A percentile compares a stretch with the other conserved stretches of the same genome.
phyloP scores from a whole-genome alignment of 2,797 vertebrate genomes.

The Alosa sapidissima region DNA sequence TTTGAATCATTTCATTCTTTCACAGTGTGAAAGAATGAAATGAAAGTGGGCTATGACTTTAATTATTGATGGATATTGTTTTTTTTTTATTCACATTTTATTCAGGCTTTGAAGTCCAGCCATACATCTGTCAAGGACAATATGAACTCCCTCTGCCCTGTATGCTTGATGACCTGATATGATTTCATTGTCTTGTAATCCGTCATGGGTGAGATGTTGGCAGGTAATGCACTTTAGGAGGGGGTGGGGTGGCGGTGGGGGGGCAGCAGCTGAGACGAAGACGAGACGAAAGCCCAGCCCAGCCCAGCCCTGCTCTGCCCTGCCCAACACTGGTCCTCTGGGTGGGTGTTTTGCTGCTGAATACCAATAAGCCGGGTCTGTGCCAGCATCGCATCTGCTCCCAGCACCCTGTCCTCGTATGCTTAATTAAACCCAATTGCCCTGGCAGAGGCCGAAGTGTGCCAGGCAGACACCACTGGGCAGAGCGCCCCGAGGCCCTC shows the following conservation, averaged over 20 bases:
- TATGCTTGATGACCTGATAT: not conserved
- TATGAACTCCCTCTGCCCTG: not conserved
- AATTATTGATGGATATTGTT: not conserved
- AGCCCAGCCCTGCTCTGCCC: no score
- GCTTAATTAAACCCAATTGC: slow-evolving; percentile 63
- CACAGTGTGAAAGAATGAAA: no score
- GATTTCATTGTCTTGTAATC: slow-evolving; percentile 18
- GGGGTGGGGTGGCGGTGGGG: no score
- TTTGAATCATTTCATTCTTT: not conserved
- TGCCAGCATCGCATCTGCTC: slow-evolving; percentile 56
- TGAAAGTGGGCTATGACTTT: not conserved
- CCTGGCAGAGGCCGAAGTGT: slow-evolving; percentile 56
- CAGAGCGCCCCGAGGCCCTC: slow-evolving; percentile 23
- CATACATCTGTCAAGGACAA: not conserved
- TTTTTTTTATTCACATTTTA: not conserved
- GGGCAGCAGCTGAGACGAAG: not conserved
- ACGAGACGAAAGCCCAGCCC: not conserved
- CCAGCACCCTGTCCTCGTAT: slow-evolving; percentile 44
- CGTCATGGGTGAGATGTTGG: not conserved
- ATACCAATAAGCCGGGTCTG: not conserved
- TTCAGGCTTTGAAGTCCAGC: not conserved
- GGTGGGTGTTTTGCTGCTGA: not conserved
- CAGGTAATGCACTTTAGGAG: not conserved
- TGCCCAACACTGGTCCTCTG: not conserved
- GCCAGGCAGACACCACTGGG: slow-evolving; percentile 63